Evolutionary conservation across 92 coral and sea anemone genomes (phyloP).

Genomic region (Phymanthus crucifer): DNA sequence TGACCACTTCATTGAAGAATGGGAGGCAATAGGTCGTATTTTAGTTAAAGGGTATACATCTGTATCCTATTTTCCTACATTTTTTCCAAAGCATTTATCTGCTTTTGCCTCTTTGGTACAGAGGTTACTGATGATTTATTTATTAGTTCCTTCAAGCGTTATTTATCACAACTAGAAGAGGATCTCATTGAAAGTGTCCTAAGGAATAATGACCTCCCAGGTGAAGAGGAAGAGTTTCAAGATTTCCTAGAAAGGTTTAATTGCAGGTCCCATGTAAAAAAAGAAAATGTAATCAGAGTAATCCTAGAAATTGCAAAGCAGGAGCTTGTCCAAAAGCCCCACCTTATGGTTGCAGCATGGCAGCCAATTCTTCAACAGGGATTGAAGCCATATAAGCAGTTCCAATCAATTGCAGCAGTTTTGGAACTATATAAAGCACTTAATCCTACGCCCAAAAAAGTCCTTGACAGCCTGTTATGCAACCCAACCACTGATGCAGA

Average conservation of each 20-base stretch:
- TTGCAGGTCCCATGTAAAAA: slow-evolving; percentile 53
- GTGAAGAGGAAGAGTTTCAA: slow-evolving; percentile 47
- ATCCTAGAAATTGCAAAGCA: slow-evolving; percentile 54
- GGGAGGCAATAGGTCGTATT: slow-evolving; percentile 68
- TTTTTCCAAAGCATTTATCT: slow-evolving; percentile 63
- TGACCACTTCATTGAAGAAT: slow-evolving; percentile 65
- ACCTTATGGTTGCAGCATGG: slow-evolving; percentile 58
- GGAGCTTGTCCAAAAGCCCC: slow-evolving; percentile 59
- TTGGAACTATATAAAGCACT: slow-evolving; percentile 33
- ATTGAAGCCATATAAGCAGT: slow-evolving; percentile 44
- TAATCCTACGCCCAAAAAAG: slow-evolving; percentile 60
- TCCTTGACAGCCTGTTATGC: slow-evolving; percentile 43
- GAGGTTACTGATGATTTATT: slow-evolving; percentile 35
- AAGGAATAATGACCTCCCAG: slow-evolving; percentile 40
- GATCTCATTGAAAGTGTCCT: slow-evolving; percentile 29
- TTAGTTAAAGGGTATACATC: slow-evolving; percentile 54
- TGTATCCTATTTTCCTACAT: slow-evolving; percentile 48
- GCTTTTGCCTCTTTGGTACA: slow-evolving; percentile 43
- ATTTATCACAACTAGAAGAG: slow-evolving; percentile 56
- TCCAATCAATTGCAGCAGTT: slow-evolving; percentile 33
- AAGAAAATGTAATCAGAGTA: slow-evolving; percentile 43
- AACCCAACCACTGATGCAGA: slow-evolving; percentile 54
- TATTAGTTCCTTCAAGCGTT: slow-evolving; percentile 47
- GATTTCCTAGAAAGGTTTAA: slow-evolving; percentile 68
- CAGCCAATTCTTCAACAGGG: slow-evolving; percentile 35